A percentile compares a stretch with the other conserved stretches of the same genome.
Evolutionary conservation across 2,113 vertebrate genomes (phyloP).

Genomic region (Hemibagrus wyckioides): DNA sequence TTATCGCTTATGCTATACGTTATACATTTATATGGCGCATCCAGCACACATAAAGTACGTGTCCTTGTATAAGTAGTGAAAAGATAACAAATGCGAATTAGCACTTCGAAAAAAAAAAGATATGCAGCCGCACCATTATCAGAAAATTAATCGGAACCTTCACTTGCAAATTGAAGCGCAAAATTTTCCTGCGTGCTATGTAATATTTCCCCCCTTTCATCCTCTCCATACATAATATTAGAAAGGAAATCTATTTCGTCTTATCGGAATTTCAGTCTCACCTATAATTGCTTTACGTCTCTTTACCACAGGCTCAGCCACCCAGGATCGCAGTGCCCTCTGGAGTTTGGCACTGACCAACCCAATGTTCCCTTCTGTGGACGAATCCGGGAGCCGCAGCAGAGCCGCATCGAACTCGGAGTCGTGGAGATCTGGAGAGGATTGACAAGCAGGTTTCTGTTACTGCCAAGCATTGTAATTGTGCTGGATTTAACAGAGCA

Average conservation of each 20-base stretch:
- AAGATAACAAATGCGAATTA: too few species aligned
- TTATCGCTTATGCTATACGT: too few species aligned
- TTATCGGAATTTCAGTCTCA: slow-evolving; percentile 64
- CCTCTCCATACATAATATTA: not conserved
- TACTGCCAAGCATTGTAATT: not conserved
- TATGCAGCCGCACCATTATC: not conserved
- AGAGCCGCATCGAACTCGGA: slow-evolving; percentile 79
- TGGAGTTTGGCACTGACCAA: slow-evolving; percentile 85
- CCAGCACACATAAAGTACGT: too few species aligned
- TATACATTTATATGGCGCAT: too few species aligned
- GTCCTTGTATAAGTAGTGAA: too few species aligned
- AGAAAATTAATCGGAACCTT: not conserved
- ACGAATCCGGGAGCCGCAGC: slow-evolving; percentile 75
- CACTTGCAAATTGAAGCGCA: not conserved
- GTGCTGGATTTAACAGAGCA: not conserved
- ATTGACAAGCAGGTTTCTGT: slow-evolving; percentile 4
- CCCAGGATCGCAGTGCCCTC: slow-evolving; percentile 81
- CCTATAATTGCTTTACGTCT: slow-evolving; percentile 84
- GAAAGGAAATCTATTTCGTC: too few species aligned
- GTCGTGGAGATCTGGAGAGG: slow-evolving; percentile 50
- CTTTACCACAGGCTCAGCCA: slow-evolving; percentile 84
- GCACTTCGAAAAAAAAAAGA: not conserved
- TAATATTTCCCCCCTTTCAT: not conserved
- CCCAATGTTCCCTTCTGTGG: slow-evolving; percentile 68
- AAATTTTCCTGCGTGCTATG: not conserved